Base-by-base conservation (phyloP, 1,140 invertebrate genomes). In the Eufriesea mexicana region DNA sequence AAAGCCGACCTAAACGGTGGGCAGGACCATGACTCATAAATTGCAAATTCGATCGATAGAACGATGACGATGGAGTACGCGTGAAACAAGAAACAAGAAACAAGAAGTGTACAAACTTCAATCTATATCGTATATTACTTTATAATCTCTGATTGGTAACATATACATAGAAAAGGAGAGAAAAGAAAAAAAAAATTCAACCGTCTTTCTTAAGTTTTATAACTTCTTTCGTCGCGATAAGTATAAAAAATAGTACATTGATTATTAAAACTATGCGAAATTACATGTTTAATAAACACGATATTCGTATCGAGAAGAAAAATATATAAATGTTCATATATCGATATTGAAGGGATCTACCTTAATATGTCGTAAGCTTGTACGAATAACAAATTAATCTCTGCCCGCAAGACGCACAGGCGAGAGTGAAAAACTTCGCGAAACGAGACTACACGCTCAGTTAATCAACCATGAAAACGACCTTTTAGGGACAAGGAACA, bases 391-490 rank as follows among this genome's bases (percentile, higher is more conserved):
- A 74, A 66, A 64, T 81, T 81, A 55, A 66, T 23, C 12, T 18
- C 14, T 0, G 54, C 8, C 20, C 18, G 10, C 23, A n/a, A 28
- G 47, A 67, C 42, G 25, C 20, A 35, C 66, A 59, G 57, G 55
- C n/a, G 68, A 66, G 47, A 61, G 28, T 79, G 80, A 76, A 76
- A 49, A 49, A 59, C n/a, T 54, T 42, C 51, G 9, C 70, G 73
- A 73, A 85, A 81, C 77, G 62, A 74, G n/a, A 82, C 51, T 35
- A 25, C 61, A 64, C 68, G 61, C 35, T 83, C 75, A 66, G 68
- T 55, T 74, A 79, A 79, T 79, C 83, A 85, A 88, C 83, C 75
- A 75, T 85, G 59, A 83, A 85, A 79, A 70, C n/a, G 59, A 76
- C 47, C 49, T 76, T 51, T 59, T 57, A 28, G 45, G 57, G 78